Base-by-base conservation (phyloP, 37 sponge, comb jelly and placozoan genomes). In the Lycopodina hypogea region DNA sequence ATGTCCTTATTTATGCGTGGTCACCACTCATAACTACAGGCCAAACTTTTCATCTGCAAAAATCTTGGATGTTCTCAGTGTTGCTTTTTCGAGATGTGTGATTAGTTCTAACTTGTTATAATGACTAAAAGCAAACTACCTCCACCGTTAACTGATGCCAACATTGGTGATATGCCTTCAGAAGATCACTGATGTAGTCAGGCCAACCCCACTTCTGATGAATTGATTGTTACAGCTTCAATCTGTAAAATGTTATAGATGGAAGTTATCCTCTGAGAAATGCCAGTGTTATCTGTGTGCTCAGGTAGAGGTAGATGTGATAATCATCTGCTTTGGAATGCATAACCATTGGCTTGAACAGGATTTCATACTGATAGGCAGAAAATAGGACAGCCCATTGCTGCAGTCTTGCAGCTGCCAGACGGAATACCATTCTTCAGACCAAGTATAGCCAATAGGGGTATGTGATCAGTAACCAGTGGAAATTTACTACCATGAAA, bases 401-500 rank as follows among this genome's bases (percentile, higher is more conserved):
- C 36, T 78, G 86, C 14, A 90, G 58, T 29, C 85, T 52, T 1
- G 79, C 81, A 35, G 84, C 78, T 32, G 84, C 78, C 42, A 14
- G 72, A 23, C 2, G 84, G 79, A 0, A 89, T 38, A 2, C 76
- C 75, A 1, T 57, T 66, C 51, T 52, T 74, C 6, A n/a, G n/a
- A n/a, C n/a, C n/a, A n/a, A n/a, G n/a, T n/a, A n/a, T n/a, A n/a
- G 75, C 53, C 28, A 55, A 51, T 18, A 84, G 55, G 15, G 86
- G 82, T 56, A 75, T 76, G 63, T 84, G 84, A 33, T 89, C 89
- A 14, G 86, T 88, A 76, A 12, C 23, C 79, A 55, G 1, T 51
- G 35, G 74, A 92, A 87, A 90, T 0, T 70, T 67, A 39, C 92
- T 23, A 30, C 88, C 88, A 71, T 82, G 87, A 41, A 92, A 51